Evolutionary conservation across 1,140 invertebrate genomes (phyloP).

Genomic region (Heliconius nattereri): DNA sequence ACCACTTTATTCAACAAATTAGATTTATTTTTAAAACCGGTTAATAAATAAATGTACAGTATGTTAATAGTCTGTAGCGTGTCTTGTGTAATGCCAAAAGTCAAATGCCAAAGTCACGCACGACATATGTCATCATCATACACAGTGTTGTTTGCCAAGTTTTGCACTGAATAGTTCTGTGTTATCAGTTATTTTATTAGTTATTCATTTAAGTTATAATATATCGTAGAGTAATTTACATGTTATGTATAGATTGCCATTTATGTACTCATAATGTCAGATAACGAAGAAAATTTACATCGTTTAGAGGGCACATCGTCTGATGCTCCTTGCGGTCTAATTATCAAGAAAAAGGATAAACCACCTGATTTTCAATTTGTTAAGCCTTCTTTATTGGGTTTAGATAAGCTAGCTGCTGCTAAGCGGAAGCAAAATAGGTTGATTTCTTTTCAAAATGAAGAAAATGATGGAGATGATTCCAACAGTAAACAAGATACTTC

Average conservation of each 20-base stretch:
- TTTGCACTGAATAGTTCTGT: not conserved
- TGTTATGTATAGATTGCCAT: not conserved
- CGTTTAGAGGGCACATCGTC: slow-evolving; percentile 90
- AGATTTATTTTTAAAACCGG: too few relatives aligned
- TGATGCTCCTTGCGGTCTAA: slow-evolving; percentile 88
- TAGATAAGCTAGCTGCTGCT: slow-evolving; percentile 92
- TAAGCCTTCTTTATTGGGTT: slow-evolving; percentile 89
- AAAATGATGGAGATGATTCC: slow-evolving; percentile 81
- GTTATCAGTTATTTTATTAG: not conserved
- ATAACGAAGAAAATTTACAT: slow-evolving; percentile 85
- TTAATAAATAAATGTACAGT: not conserved
- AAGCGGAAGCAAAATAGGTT: slow-evolving; percentile 85
- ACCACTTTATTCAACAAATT: too few relatives aligned
- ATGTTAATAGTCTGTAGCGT: not conserved
- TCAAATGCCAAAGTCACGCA: slow-evolving; percentile 20
- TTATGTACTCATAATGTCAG: slow-evolving; percentile 52
- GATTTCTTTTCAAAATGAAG: slow-evolving; percentile 85
- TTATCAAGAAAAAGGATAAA: slow-evolving; percentile 89
- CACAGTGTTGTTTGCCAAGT: slow-evolving; percentile 18
- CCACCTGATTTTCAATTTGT: slow-evolving; percentile 89
- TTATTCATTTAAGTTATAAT: not conserved
- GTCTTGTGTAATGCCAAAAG: too few relatives aligned
- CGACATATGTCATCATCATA: slow-evolving; percentile 13
- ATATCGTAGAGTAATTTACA: not conserved
- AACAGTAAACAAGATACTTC: slow-evolving; percentile 64